phyloP scores from a whole-genome alignment of 2,797 vertebrate genomes.

The Rhinogobio ventralis region DNA sequence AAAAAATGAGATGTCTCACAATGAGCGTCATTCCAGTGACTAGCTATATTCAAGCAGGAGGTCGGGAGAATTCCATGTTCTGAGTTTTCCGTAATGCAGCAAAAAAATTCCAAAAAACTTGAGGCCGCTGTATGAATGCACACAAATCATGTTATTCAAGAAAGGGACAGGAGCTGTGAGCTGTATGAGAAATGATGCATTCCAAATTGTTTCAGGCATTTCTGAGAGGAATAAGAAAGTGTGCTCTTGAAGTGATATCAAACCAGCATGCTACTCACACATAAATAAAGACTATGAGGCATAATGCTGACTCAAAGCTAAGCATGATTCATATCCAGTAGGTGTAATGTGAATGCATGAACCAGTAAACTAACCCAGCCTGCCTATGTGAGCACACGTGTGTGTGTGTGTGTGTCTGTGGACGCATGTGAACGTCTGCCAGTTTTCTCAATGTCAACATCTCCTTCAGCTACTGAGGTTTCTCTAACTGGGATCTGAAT shows the following conservation, averaged over 20 bases:
- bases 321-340: slow-evolving; percentile 16
- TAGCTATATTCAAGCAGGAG: background rate
- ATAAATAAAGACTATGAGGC: slow-evolving; percentile 4
- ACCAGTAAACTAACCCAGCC: slow-evolving; percentile 19
- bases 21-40: background rate
- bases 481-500: slow-evolving; percentile 57
- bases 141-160: slow-evolving; percentile 10
- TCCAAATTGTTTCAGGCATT: slow-evolving; percentile 8
- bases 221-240: background rate
- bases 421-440: slow-evolving; percentile 24
- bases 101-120: background rate
- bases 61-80: background rate
- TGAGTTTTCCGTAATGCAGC: background rate
- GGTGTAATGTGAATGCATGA: slow-evolving; percentile 33
- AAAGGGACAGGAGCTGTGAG: background rate
- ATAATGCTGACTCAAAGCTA: slow-evolving; percentile 31
- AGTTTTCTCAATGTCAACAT: slow-evolving; percentile 58
- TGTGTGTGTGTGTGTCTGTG: background rate
- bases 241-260: slow-evolving; percentile 2
- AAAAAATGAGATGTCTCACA: background rate
- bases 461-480: slow-evolving; percentile 57
- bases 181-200: background rate
- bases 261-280: background rate
- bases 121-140: background rate
- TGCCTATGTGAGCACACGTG: slow-evolving; percentile 19